phyloP scores from a whole-genome alignment of 2,113 vertebrate species.

The cattle (Bos taurus) region ARS-UCD2.0 NC_037345.1:59461501-59462000 shows the following conservation, averaged over 20 bases:
- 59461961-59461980: rapidly evolving
- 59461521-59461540: not conserved
- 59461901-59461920: not conserved
- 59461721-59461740: not conserved
- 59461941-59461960: no score
- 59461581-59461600: not conserved
- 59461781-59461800: not conserved
- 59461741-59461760: not conserved
- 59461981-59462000: not conserved
- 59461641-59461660: not conserved
- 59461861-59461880: not conserved
- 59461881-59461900: rapidly evolving
- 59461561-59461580: not conserved
- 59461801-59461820: not conserved
- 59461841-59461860: not conserved
- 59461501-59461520: not conserved
- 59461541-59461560: not conserved
- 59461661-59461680: not conserved
- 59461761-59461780: not conserved
- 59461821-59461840: not conserved
- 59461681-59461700: not conserved
- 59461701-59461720: not conserved
- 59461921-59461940: not conserved
- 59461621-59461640: not conserved
- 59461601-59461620: not conserved